Evolutionary conservation across 1,140 invertebrate species (phyloP), one percentile per base, ranked within the genome.

Genomic region (Eciton burchellii): DNA sequence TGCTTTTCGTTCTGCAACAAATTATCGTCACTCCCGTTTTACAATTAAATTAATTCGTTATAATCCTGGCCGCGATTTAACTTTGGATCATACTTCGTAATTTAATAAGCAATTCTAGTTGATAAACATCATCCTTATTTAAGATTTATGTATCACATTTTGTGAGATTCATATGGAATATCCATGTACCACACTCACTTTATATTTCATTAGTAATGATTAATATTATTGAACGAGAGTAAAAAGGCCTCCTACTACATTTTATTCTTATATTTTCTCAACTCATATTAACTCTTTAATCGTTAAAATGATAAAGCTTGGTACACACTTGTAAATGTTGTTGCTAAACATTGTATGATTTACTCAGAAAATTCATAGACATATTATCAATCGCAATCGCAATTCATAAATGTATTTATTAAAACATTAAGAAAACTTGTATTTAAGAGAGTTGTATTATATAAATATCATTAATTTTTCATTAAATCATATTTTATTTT

Each of bases 91-190:
- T 52, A 65, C 19, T 65, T 54, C 5, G n/a, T 77, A 54, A 63
- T 62, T 62, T 19, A 74, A 47, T 60, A 47, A 49, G 14, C 11
- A 57, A 70, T 68, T 77, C 21, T 68, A 56, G 41, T 77, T 43
- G 21, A 14, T 68, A 66, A 45, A 77, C 54, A 52, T 54, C 66
- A 77, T 26, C 35, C 6, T 35, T 0, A 56, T 21, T 14, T 56
- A 43, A 77, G 29, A 68, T 54, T 66, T 77, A 43, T 79, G 63
- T 56, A 57, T 68, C 56, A 65, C 14, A 11, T 66, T 77, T 66
- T n/a, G 12, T 56, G n/a, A 77, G 35, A 45, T 5, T 3, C 26
- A 49, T n/a, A n/a, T 11, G n/a, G 29, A 49, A 12, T 14, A 35
- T 63, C 65, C 12, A 70, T 68, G 35, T 70, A 79, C 21, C 24